Base-by-base conservation (phyloP, 2,888 invertebrate species). In the Fragum whitleyi region DNA sequence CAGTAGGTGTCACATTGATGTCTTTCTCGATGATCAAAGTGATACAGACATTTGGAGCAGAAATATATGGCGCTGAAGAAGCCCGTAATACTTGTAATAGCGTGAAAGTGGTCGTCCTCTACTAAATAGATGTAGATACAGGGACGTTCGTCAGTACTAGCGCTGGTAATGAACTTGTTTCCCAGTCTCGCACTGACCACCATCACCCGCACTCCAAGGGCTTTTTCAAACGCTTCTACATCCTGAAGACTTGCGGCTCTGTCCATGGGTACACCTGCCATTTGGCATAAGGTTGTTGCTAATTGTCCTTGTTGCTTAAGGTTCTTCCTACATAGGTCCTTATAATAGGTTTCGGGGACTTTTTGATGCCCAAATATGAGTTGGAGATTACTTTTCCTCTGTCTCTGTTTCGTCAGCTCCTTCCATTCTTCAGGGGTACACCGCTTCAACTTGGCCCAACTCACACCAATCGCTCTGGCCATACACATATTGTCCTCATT, bases 151-250 rank as follows among this genome's bases (percentile, higher is more conserved):
- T 72, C 73, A 14, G 61, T 65, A 53, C 62, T 75, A 1, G 71
- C 68, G 61, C 61, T 77, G n/a, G 81, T 77, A 21, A 77, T 67
- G 21, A 81, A 81, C 36, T 77, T 77, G 39, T 81, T 81, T 14
- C 74, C 77, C 42, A 81, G 74, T 51, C 59, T 74, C n/a, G 81
- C 77, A 55, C 81, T 81, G 62, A 81, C 67, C 65, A 81, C 81
- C 70, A 81, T 81, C 68, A 81, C 70, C 51, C 77, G 77, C 9
- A 81, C 72, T 16, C 70, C 77, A 1, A 81, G 51, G 1, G 55
- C 42, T 23, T 57, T 61, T 71, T 75, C 71, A 55, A 79, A 74
- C 5, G 74, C 69, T 21, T 59, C 39, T 55, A 65, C 7, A 57
- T 79, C 74, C 14, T 39, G 55, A 6, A 79, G 28, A 57, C 80